These are phyloP conservation scores for Spinibarbus caldwelli DNA, from an alignment of 2,797 vertebrate species.

Conservation along the genomic window DNA sequence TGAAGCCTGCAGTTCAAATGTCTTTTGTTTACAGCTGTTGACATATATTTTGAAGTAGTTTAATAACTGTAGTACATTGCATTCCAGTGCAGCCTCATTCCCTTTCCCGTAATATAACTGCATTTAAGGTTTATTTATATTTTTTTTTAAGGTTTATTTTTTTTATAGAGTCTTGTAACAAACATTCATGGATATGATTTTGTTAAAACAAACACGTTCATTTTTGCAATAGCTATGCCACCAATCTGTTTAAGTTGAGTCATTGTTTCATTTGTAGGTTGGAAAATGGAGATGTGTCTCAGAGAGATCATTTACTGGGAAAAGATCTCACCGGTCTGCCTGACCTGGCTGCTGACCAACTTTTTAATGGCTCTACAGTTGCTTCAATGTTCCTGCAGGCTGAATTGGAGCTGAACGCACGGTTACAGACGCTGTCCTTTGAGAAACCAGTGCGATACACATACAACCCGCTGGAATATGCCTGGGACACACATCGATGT, in stretches of 20 bases:
- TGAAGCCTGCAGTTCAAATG: not conserved
- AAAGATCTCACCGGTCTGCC: not conserved
- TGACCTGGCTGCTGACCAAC: not conserved
- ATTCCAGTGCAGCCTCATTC: not conserved
- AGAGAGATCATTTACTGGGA: constrained; percentile 26
- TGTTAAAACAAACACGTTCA: not conserved
- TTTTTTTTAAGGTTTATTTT: too few relatives aligned
- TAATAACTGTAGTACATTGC: too few relatives aligned
- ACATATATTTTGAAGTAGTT: too few relatives aligned
- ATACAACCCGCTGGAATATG: constrained; percentile 87
- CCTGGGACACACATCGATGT: constrained; percentile 81
- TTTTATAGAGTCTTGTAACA: not conserved
- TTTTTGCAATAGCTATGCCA: not conserved
- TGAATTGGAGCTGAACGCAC: constrained; percentile 79
- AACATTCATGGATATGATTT: not conserved
- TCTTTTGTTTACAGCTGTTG: not conserved
- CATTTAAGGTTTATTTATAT: too few relatives aligned
- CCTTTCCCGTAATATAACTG: not conserved
- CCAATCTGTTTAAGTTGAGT: not conserved
- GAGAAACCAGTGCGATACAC: constrained; percentile 74
- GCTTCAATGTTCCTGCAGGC: constrained; percentile 79
- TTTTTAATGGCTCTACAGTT: constrained; percentile 16
- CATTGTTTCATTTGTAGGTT: constrained; percentile 14
- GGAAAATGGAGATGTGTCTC: constrained; percentile 49
- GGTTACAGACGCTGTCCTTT: constrained; percentile 77